Percentiles rank a stretch among this genome's conserved stretches.
These are phyloP conservation scores for Laterallus jamaicensis DNA, from an alignment of 2,113 vertebrate genomes.

Conservation along the genomic window DNA sequence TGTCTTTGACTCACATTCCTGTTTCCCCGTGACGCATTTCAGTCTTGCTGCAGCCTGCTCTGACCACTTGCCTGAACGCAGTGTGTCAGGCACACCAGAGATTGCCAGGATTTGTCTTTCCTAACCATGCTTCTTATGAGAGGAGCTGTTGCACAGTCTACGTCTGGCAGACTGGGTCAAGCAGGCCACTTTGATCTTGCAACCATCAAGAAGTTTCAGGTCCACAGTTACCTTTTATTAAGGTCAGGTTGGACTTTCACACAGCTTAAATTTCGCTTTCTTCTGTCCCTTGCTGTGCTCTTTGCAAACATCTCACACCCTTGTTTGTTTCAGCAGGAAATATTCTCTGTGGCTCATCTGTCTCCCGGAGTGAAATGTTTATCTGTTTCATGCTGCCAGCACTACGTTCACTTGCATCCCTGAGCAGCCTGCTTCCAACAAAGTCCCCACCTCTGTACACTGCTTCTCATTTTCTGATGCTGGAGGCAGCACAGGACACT, in stretches of 20 bases:
- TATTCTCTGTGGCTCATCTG: background rate
- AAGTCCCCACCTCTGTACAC: background rate
- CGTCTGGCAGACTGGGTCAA: background rate
- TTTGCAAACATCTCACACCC: background rate
- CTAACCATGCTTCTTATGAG: background rate
- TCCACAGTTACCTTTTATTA: background rate
- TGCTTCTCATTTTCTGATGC: background rate
- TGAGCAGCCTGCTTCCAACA: background rate
- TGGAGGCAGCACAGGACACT: background rate
- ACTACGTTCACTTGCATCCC: background rate
- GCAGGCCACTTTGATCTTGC: background rate
- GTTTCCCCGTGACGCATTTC: fast-evolving
- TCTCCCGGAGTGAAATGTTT: background rate
- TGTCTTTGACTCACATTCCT: background rate
- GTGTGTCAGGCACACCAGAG: fast-evolving
- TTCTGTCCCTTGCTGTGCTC: background rate
- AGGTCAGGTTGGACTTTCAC: background rate
- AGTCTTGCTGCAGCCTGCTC: background rate
- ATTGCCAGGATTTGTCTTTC: background rate
- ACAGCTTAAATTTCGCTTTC: fast-evolving
- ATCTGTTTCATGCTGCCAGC: background rate
- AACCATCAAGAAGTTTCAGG: background rate
- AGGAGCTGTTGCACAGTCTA: background rate
- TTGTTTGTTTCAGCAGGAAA: background rate
- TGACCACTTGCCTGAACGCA: fast-evolving